These are phyloP conservation scores for Helogale parvula DNA, from an alignment of 2,113 vertebrate genomes.

Conservation along the genomic window DNA sequence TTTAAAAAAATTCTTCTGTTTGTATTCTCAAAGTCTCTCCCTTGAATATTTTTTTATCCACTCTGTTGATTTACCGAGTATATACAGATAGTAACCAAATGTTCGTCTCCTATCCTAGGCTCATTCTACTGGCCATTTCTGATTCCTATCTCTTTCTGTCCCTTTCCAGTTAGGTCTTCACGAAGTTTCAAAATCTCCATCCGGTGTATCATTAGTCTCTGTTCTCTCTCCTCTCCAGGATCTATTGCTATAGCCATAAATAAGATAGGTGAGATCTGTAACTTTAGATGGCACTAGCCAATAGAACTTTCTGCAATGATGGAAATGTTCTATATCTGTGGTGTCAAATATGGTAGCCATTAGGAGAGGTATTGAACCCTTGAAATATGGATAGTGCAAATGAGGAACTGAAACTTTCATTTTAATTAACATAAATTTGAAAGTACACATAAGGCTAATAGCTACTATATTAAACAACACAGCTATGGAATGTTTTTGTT, in stretches of 20 bases:
- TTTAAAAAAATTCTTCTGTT: neutral
- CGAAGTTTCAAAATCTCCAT: neutral
- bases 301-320: neutral
- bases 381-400: neutral
- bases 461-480: neutral
- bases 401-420: neutral
- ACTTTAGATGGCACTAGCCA: neutral
- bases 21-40: neutral
- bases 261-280: neutral
- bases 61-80: neutral
- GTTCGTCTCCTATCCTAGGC: neutral
- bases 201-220: neutral
- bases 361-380: neutral
- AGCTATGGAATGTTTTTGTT: neutral
- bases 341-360: neutral
- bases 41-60: neutral
- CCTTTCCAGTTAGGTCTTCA: neutral
- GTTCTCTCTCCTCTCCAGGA: neutral
- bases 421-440: slow-evolving; percentile 4
- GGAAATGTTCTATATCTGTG: neutral
- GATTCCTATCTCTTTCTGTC: neutral
- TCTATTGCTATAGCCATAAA: neutral
- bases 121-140: neutral
- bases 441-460: neutral
- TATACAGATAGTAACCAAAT: neutral